These are phyloP conservation scores for Bolborhynchus lineola DNA, from an alignment of 2,113 vertebrate genomes.

Conservation along the genomic window DNA sequence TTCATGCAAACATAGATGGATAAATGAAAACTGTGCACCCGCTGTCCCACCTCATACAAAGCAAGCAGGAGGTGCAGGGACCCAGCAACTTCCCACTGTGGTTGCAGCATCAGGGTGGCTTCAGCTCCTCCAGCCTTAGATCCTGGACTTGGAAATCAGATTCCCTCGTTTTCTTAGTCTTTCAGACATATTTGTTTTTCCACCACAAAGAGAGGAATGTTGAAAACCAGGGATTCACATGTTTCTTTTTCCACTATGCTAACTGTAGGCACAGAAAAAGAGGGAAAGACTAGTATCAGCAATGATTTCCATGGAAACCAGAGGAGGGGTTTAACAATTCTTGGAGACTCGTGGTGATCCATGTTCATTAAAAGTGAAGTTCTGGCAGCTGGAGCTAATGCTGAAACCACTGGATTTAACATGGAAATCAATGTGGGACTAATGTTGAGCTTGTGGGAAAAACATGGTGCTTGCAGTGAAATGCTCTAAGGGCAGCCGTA, in stretches of 20 bases:
- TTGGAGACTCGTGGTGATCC: not conserved
- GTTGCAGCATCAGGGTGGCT: not conserved
- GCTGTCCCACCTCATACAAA: accelerated
- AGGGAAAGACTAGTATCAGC: not conserved
- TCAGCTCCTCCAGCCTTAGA: not conserved
- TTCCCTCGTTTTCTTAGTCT: not conserved
- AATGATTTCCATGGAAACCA: not conserved
- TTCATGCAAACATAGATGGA: accelerated
- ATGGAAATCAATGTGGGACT: not conserved
- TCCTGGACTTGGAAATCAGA: not conserved
- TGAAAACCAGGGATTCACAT: accelerated
- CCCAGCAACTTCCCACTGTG: not conserved
- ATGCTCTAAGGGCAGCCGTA: not conserved
- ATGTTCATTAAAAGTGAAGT: not conserved
- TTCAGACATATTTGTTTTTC: not conserved
- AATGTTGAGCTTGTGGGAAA: not conserved
- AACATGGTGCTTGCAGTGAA: not conserved
- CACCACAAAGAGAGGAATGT: not conserved
- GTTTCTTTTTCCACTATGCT: not conserved
- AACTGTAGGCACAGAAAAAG: not conserved
- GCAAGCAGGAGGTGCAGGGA: not conserved
- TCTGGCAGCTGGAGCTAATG: not conserved
- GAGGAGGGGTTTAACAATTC: not conserved
- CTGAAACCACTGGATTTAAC: not conserved
- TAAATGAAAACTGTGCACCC: not conserved